phyloP scores from a whole-genome alignment of 2,797 vertebrate species.

The Valencia hispanica region DNA sequence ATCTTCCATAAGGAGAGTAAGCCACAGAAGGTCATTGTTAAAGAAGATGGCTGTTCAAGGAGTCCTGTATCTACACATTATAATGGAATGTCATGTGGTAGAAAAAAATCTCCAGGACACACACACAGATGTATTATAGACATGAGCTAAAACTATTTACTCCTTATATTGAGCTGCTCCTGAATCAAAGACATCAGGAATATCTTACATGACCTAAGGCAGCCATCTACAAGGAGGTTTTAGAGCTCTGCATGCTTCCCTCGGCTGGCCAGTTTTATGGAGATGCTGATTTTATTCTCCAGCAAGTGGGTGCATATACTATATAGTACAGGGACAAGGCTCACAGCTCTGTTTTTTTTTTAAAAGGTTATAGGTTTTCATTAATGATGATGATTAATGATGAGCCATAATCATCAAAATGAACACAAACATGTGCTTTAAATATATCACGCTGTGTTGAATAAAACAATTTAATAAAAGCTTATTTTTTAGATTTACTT shows the following conservation, averaged over 20 bases:
- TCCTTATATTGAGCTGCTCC: not conserved
- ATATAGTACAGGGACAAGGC: not conserved
- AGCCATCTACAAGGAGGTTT: not conserved
- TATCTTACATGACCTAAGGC: not conserved
- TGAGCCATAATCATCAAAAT: not conserved
- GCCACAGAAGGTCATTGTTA: no score
- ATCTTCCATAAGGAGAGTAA: no score
- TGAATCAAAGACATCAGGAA: not conserved
- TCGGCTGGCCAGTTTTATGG: not conserved
- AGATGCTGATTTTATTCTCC: not conserved
- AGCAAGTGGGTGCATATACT: not conserved
- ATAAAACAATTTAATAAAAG: not conserved
- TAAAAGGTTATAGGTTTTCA: not conserved
- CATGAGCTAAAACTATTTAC: not conserved
- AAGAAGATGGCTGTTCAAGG: no score
- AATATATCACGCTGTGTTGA: not conserved
- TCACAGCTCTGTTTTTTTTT: not conserved
- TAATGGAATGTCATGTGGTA: not conserved
- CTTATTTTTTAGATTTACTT: not conserved
- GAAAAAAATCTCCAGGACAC: not conserved
- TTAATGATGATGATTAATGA: no score
- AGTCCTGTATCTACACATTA: not conserved
- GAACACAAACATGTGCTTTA: not conserved
- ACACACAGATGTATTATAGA: no score
- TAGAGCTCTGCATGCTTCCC: not conserved